Conservation (phyloP, 1,140 invertebrate genomes). For the Drosophila sturtevanti region DNA sequence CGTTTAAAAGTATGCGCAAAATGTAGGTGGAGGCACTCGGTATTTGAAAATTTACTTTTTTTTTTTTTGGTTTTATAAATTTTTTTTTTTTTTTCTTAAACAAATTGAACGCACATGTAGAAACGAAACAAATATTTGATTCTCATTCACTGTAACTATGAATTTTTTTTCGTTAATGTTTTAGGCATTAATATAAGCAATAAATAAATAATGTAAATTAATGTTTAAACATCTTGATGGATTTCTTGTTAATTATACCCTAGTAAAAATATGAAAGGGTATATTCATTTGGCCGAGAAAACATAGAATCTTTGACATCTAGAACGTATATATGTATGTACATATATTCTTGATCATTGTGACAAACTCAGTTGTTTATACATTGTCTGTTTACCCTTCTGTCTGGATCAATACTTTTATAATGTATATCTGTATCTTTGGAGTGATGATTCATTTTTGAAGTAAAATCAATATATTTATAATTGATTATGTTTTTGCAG, state of each 20-base stretch:
- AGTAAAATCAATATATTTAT: conserved; percentile 14
- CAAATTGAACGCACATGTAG: neutral
- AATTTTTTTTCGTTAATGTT: neutral
- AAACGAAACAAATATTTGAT: no score
- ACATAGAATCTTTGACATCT: no score
- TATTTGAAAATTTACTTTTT: neutral
- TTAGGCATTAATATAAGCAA: neutral
- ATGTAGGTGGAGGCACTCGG: neutral
- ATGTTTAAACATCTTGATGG: neutral
- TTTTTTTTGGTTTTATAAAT: no score
- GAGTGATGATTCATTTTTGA: conserved; percentile 14
- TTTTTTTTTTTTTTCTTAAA: no score
- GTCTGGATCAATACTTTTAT: no score
- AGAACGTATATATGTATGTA: no score
- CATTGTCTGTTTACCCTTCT: no score
- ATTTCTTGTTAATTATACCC: neutral
- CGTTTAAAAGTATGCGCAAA: neutral
- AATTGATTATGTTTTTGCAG: neutral
- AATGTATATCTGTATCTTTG: no score
- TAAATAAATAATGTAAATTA: neutral
- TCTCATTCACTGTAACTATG: neutral
- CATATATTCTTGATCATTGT: no score
- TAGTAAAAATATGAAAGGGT: no score
- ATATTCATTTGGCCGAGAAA: no score
- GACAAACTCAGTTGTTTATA: no score